These are phyloP conservation scores for Ophioninae sp. DNA, from an alignment of 2,888 invertebrate genomes.

Conservation along the genomic window DNA sequence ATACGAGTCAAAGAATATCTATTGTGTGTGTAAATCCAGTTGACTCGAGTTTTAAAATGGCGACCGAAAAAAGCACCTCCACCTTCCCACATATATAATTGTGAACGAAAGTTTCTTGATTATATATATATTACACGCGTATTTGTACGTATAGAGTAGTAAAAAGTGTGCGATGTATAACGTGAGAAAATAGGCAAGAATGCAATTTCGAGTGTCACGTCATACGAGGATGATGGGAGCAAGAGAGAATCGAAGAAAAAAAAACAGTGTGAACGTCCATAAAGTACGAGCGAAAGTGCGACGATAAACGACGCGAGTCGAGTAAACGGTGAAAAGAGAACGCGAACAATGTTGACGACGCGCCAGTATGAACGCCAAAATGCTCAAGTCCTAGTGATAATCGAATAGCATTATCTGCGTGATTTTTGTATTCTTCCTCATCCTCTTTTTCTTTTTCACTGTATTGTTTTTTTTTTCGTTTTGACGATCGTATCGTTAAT, in stretches of 20 bases:
- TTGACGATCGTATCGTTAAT: conserved; percentile 24
- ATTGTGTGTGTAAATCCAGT: conserved; percentile 14
- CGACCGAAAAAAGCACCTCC: conserved; percentile 32
- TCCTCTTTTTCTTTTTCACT: background rate
- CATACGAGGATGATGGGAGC: conserved; percentile 30
- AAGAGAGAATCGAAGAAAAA: conserved; percentile 26
- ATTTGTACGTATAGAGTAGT: background rate
- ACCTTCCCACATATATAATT: background rate
- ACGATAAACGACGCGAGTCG: background rate
- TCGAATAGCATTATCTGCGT: conserved; percentile 49
- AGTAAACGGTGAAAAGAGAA: conserved; percentile 5
- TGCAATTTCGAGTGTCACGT: conserved; percentile 3
- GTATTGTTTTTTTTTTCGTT: background rate
- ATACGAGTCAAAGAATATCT: background rate
- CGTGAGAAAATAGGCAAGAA: background rate
- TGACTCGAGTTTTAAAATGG: conserved; percentile 29
- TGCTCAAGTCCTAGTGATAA: conserved; percentile 59
- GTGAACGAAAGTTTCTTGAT: conserved; percentile 35
- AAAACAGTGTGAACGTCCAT: conserved; percentile 35
- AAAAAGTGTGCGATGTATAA: background rate
- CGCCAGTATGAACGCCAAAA: conserved; percentile 49
- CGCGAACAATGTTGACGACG: conserved; percentile 14
- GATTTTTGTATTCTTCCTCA: conserved; percentile 54
- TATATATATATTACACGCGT: conserved; percentile 16
- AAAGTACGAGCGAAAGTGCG: conserved; percentile 5